These are phyloP conservation scores for Phengaris arion DNA, from an alignment of 2,888 invertebrate species.

Conservation along the genomic window DNA sequence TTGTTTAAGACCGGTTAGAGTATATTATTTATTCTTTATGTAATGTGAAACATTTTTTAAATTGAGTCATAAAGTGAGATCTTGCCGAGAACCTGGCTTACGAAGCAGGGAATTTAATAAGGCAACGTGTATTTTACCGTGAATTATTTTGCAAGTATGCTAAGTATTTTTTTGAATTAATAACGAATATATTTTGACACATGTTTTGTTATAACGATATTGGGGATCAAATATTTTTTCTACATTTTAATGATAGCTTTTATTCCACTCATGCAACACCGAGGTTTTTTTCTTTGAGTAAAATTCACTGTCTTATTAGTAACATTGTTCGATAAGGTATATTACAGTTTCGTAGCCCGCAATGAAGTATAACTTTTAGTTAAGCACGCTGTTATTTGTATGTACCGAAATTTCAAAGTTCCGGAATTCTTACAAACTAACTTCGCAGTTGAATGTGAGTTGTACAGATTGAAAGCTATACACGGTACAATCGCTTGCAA, in stretches of 20 bases:
- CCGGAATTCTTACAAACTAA: constrained; percentile 15
- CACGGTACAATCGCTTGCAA: constrained; percentile 4
- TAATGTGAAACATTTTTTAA: constrained; percentile 69
- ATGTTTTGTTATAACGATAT: neutral
- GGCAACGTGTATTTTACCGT: constrained; percentile 64
- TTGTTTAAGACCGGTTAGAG: constrained; percentile 54
- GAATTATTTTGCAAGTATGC: constrained; percentile 56
- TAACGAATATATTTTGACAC: constrained; percentile 38
- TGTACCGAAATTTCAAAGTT: constrained; percentile 24
- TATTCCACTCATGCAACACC: no score
- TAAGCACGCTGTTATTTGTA: neutral
- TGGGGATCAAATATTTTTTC: no score
- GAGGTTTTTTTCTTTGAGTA: neutral
- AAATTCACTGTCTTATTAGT: neutral
- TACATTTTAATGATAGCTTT: no score
- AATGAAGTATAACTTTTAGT: constrained; percentile 8
- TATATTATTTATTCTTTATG: constrained; percentile 62
- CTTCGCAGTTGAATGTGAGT: constrained; percentile 17
- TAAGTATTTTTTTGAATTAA: constrained; percentile 47
- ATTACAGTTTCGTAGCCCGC: neutral
- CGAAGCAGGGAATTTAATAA: constrained; percentile 69
- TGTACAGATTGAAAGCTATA: constrained; percentile 22
- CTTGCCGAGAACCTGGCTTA: constrained; percentile 57
- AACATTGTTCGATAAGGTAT: constrained; percentile 6
- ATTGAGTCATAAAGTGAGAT: constrained; percentile 69